Base-by-base conservation (phyloP, 2,113 vertebrate species). In the Oxyruncus cristatus region DNA sequence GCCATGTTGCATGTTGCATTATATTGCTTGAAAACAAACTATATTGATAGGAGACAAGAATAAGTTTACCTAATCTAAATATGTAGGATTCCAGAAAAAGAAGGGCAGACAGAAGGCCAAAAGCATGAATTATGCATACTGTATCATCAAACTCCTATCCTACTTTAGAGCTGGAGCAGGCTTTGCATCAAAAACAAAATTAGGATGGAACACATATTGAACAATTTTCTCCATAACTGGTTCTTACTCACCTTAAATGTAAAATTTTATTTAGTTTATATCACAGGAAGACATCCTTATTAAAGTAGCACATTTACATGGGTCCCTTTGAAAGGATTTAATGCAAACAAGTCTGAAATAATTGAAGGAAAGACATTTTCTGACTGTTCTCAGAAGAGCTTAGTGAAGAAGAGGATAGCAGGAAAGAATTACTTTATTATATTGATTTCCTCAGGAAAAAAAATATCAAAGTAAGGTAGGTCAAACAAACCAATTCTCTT, bases 81-180 rank as follows among this genome's bases (percentile, higher is more conserved):
- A 98, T 87, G 96, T 97, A 98, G 98, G 97, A 98, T 98, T 97
- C 90, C 97, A 97, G 98, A 98, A 98, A 98, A 98, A 98, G 97
- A 98, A 98, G 97, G 97, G 77, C 86, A 94, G 89, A 74, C 78
- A 96, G 97, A 98, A 97, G 96, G 94, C 98, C 96, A 97, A 97
- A 97, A 95, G 93, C 97, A 99, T 99, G 98, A 99, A 99, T 99
- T 99, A 99, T 99, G 98, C 97, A 99, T 99, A 97, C 93, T 96
- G 96, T 97, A 98, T 98, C 98, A 97, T 98, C 98, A 98, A 98
- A 98, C 97, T 97, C 97, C 97, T 96, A 97, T 96, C 97, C 97
- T 98, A 95, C 97, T 96, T 96, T 70, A 98, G 92, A 97, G 77
- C 91, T 96, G 93, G 91, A 94, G 93, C 97, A 98, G 98, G 97